A percentile compares a stretch with the other conserved stretches of the same genome.
phyloP scores from a whole-genome alignment of 2,113 vertebrate species.

The Oophaga pumilio region DNA sequence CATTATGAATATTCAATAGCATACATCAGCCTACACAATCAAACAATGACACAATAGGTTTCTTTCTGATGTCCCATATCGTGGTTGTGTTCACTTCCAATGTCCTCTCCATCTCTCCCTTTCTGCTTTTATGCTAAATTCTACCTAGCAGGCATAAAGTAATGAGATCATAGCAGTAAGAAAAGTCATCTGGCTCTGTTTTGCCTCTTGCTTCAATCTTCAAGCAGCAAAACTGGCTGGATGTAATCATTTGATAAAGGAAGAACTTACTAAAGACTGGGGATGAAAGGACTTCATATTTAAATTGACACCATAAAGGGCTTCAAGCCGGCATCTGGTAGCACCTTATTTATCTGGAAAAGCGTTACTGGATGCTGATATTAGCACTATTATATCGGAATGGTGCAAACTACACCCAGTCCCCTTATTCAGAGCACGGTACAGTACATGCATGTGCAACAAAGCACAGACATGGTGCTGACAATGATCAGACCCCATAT shows the following conservation, averaged over 20 bases:
- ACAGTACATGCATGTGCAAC: not conserved
- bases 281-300: slow-evolving; percentile 36
- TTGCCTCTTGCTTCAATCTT: slow-evolving; percentile 9
- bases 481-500: not conserved
- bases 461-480: not conserved
- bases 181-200: slow-evolving; percentile 26
- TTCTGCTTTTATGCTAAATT: not conserved
- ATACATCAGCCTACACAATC: not conserved
- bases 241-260: slow-evolving; percentile 43
- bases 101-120: not conserved
- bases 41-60: not conserved
- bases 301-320: slow-evolving; percentile 18
- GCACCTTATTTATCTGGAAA: not conserved
- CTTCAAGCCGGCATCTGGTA: not conserved
- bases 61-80: not conserved
- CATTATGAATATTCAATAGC: not conserved
- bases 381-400: not conserved
- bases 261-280: slow-evolving; percentile 9
- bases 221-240: not conserved
- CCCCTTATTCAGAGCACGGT: not conserved
- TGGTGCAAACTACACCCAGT: not conserved
- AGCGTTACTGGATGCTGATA: not conserved
- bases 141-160: slow-evolving; percentile 33
- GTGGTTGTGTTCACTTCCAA: not conserved
- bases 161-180: slow-evolving; percentile 43